Evolutionary conservation across 2,797 vertebrate species (phyloP).

Genomic region (Adelosebastes latens): DNA sequence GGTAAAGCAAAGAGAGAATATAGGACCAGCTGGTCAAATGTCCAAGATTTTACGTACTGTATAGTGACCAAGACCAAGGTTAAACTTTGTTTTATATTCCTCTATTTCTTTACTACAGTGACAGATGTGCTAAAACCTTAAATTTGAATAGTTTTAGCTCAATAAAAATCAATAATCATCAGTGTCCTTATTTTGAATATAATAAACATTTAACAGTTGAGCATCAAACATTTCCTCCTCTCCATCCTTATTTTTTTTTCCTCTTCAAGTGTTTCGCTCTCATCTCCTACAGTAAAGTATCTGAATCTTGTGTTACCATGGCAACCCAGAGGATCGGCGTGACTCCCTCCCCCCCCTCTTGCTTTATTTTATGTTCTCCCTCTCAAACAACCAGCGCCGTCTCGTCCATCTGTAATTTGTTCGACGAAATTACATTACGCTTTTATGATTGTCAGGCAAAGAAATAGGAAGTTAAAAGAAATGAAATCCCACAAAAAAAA

Average conservation of each 20-base stretch:
- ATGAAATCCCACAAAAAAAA: neutral
- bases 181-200: neutral
- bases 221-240: conserved; percentile 5
- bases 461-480: neutral
- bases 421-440: conserved; percentile 11
- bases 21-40: neutral
- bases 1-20: neutral
- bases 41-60: neutral
- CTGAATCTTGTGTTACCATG: conserved; percentile 52
- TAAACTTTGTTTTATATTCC: neutral
- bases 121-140: neutral
- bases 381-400: neutral
- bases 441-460: neutral
- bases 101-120: neutral
- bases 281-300: conserved; percentile 16
- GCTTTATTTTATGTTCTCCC: conserved; percentile 13
- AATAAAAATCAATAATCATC: neutral
- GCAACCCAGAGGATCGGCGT: conserved; percentile 24
- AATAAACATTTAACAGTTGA: neutral
- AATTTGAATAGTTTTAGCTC: neutral
- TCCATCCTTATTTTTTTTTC: neutral
- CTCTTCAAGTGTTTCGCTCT: neutral
- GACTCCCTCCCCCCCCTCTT: neutral
- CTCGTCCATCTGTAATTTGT: conserved; percentile 37
- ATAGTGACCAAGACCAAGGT: neutral